Evolutionary conservation across 2,797 vertebrate species (phyloP).

Genomic region (Poeciliopsis gracilis): DNA sequence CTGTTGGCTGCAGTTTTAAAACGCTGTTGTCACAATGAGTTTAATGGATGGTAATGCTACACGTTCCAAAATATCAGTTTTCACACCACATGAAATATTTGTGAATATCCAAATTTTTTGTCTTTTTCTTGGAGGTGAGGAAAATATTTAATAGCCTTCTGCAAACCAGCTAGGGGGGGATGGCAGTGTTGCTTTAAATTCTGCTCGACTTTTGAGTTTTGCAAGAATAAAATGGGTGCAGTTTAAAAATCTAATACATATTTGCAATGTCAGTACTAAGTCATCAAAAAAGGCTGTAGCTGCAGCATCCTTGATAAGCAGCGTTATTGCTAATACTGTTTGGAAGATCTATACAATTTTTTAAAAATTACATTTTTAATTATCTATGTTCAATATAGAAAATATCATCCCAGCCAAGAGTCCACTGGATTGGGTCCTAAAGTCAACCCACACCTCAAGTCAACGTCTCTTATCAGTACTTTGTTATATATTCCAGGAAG

Average conservation of each 20-base stretch:
- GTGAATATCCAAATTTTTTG: not conserved
- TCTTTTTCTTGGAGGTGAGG: not conserved
- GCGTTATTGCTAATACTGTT: not conserved
- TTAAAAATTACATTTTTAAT: not conserved
- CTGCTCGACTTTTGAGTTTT: not conserved
- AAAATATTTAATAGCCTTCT: not conserved
- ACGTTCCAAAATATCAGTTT: slow-evolving; percentile 1
- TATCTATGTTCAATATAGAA: not conserved
- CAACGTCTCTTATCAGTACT: not conserved
- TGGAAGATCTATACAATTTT: not conserved
- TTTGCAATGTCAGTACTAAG: not conserved
- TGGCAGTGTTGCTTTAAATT: not conserved
- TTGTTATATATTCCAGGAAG: not conserved
- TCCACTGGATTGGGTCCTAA: not conserved
- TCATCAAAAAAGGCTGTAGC: not conserved
- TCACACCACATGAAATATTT: not conserved
- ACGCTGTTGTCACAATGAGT: not conserved
- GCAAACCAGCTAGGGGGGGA: not conserved
- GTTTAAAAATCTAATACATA: not conserved
- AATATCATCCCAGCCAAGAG: not conserved
- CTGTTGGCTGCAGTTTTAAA: not conserved
- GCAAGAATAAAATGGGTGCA: not conserved
- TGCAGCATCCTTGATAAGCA: not conserved
- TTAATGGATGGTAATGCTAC: not conserved
- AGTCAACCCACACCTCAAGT: not conserved